A percentile compares a stretch with the other conserved stretches of the same genome.
These are phyloP conservation scores for Cyprinodon diabolis DNA, from an alignment of 2,797 vertebrate species.

Conservation along the genomic window DNA sequence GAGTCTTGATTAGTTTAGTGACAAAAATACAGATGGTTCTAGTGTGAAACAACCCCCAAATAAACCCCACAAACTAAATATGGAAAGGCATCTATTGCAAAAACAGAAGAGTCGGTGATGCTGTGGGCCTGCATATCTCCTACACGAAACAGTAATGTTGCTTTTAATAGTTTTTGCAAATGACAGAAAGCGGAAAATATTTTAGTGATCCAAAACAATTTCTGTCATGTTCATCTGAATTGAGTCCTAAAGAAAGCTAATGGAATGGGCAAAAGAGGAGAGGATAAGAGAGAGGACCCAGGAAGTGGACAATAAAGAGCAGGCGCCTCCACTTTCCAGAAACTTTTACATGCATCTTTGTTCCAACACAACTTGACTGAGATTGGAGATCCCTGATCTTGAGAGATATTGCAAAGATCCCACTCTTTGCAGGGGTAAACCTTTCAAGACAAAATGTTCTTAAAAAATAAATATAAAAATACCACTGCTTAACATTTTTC, in stretches of 20 bases:
- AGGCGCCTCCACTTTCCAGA: too few species aligned
- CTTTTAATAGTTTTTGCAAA: neutral
- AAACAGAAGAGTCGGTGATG: neutral
- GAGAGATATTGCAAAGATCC: neutral
- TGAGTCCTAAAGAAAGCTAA: neutral
- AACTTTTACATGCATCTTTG: too few species aligned
- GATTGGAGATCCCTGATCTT: neutral
- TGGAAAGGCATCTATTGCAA: neutral
- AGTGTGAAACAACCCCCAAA: too few species aligned
- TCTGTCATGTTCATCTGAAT: neutral
- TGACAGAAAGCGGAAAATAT: neutral
- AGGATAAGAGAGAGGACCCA: neutral
- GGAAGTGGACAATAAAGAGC: neutral
- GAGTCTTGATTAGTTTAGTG: too few species aligned
- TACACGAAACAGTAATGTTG: neutral
- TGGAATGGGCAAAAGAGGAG: neutral
- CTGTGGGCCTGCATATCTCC: neutral
- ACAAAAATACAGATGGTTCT: too few species aligned
- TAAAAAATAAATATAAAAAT: too few species aligned
- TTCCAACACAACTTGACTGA: neutral
- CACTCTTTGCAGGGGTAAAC: neutral
- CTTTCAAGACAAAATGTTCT: neutral
- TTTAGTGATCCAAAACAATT: neutral
- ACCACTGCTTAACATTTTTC: too few species aligned
- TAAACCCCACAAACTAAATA: too few species aligned